phyloP scores from a whole-genome alignment of 1,140 invertebrate species.

The Drosophila ercepeae region DNA sequence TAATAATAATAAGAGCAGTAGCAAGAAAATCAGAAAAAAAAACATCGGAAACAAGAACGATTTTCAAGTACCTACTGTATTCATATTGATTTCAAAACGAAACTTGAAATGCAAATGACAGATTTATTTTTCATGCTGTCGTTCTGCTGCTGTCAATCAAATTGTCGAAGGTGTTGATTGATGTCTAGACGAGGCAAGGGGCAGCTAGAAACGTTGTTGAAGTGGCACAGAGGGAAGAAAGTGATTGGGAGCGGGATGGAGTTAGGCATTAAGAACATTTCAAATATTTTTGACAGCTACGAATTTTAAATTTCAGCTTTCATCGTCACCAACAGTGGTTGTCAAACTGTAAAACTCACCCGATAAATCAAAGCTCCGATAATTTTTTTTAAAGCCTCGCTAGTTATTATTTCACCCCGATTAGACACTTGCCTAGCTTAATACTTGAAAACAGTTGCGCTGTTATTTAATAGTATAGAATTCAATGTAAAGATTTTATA shows the following conservation, averaged over 20 bases:
- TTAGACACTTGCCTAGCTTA: too few relatives aligned
- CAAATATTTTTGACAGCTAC: constrained; percentile 52
- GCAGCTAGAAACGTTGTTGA: neutral
- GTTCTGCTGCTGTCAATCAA: constrained; percentile 72
- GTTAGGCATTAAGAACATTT: constrained; percentile 23
- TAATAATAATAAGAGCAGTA: constrained; percentile 6
- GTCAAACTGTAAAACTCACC: too few relatives aligned
- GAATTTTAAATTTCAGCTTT: constrained; percentile 22
- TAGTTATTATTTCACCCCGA: too few relatives aligned
- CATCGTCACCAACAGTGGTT: neutral
- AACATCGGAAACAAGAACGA: constrained; percentile 23
- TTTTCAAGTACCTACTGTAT: constrained; percentile 60
- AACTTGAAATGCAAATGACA: constrained; percentile 78
- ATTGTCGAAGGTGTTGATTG: constrained; percentile 74
- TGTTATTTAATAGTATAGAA: too few relatives aligned
- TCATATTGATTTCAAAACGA: constrained; percentile 77
- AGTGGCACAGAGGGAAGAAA: neutral
- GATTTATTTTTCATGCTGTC: constrained; percentile 74
- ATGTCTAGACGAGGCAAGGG: constrained; percentile 56
- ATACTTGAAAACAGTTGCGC: too few relatives aligned
- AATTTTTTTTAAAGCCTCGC: too few relatives aligned
- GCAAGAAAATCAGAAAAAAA: constrained; percentile 5
- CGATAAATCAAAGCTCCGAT: too few relatives aligned
- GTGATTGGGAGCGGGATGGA: neutral
- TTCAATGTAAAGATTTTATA: too few relatives aligned